Evolutionary conservation across 2,888 invertebrate species (phyloP).

Genomic region (Pyralis farinalis): DNA sequence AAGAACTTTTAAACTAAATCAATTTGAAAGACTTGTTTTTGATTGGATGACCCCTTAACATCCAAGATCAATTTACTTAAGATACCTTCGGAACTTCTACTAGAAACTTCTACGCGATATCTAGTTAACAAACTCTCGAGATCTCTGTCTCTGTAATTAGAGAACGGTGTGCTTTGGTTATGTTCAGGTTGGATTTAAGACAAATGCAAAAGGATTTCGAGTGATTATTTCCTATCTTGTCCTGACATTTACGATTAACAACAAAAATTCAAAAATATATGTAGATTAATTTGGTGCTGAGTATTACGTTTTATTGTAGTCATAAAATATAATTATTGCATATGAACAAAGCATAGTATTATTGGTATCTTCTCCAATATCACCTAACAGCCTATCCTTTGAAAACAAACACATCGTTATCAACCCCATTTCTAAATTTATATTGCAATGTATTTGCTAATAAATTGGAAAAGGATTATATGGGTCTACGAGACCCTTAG

Average conservation of each 20-base stretch:
- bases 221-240: too few relatives aligned
- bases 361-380: too few relatives aligned
- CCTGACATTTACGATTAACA: too few relatives aligned
- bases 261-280: too few relatives aligned
- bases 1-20: neutral
- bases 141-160: slow-evolving; percentile 38
- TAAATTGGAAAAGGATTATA: slow-evolving; percentile 38
- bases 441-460: slow-evolving; percentile 29
- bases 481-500: slow-evolving; percentile 22
- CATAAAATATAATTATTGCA: too few relatives aligned
- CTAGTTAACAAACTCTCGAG: slow-evolving; percentile 36
- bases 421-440: slow-evolving; percentile 22
- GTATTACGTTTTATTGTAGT: too few relatives aligned
- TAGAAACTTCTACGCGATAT: slow-evolving; percentile 17
- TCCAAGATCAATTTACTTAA: neutral
- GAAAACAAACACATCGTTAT: slow-evolving; percentile 11
- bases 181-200: neutral
- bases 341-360: too few relatives aligned
- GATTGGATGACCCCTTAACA: neutral
- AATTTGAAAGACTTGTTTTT: neutral
- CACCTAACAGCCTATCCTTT: too few relatives aligned
- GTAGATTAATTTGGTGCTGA: too few relatives aligned
- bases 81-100: neutral
- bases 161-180: slow-evolving; percentile 20
- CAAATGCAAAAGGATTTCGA: neutral